These are phyloP conservation scores for Rhyacophila evoluta DNA, from an alignment of 2,888 invertebrate species.

Conservation along the genomic window DNA sequence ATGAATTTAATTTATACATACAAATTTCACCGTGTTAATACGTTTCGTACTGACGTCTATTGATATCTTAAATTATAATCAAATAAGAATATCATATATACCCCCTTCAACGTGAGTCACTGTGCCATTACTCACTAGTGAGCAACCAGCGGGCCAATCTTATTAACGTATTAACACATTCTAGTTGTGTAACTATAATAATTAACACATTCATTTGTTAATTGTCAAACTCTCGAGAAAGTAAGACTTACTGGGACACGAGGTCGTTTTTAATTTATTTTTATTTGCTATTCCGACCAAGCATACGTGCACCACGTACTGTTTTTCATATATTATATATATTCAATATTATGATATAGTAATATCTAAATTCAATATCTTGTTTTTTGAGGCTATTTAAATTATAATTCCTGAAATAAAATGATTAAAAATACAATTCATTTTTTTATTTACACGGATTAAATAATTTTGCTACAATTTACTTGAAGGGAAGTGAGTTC, in stretches of 20 bases:
- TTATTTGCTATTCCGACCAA: background rate
- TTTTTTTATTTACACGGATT: too few relatives aligned
- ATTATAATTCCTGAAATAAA: background rate
- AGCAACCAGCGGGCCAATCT: background rate
- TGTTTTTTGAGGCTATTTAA: background rate
- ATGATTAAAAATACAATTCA: background rate
- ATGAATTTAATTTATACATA: too few relatives aligned
- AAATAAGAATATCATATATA: background rate
- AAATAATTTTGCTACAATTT: too few relatives aligned
- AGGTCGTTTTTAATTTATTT: background rate
- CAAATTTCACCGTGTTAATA: too few relatives aligned
- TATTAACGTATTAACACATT: constrained; percentile 14
- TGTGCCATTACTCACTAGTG: background rate
- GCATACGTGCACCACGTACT: background rate
- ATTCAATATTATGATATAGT: background rate
- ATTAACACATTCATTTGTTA: constrained; percentile 19
- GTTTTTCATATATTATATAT: background rate
- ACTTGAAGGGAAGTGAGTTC: too few relatives aligned
- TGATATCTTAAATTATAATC: too few relatives aligned
- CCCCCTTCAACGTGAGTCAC: background rate
- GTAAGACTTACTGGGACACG: background rate
- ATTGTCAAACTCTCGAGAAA: constrained; percentile 3
- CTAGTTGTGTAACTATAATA: background rate
- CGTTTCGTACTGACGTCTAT: too few relatives aligned
- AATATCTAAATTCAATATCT: background rate